Percentiles rank a stretch among this genome's conserved stretches.
Conservation (phyloP, 2,888 invertebrate species). For the Seira sanloemensis region DNA sequence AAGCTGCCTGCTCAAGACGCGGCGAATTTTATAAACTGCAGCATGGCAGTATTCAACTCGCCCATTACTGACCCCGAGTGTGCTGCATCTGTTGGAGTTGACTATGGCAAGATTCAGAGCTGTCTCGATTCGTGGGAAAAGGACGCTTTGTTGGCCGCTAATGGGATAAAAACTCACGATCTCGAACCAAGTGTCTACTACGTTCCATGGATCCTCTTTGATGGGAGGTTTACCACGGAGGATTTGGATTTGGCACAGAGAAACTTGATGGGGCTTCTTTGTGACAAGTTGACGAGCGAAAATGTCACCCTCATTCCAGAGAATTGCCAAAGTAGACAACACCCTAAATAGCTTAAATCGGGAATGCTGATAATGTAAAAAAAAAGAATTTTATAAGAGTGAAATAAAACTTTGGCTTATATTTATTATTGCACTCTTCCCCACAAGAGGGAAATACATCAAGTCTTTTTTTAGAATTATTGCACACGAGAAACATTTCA, state of each 20-base stretch:
- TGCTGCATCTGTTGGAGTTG: conserved; percentile 66
- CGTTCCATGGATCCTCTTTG: conserved; percentile 74
- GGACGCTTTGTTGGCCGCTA: conserved; percentile 68
- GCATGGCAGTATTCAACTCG: conserved; percentile 69
- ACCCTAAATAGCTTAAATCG: neutral
- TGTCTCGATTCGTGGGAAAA: conserved; percentile 72
- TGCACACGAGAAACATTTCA: too few relatives aligned
- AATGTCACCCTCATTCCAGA: conserved; percentile 26
- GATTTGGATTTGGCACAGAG: conserved; percentile 66
- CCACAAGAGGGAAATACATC: neutral
- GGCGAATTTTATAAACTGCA: conserved; percentile 73
- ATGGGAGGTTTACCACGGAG: conserved; percentile 67
- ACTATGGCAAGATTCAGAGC: conserved; percentile 70
- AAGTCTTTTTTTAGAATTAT: neutral
- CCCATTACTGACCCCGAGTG: conserved; percentile 73
- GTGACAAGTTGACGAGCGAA: conserved; percentile 57
- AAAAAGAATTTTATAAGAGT: too few relatives aligned
- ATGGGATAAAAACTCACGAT: conserved; percentile 72
- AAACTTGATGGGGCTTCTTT: conserved; percentile 65
- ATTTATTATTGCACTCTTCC: neutral
- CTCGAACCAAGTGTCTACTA: conserved; percentile 73
- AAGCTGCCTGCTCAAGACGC: conserved; percentile 66
- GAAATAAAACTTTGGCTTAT: too few relatives aligned
- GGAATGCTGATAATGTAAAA: too few relatives aligned
- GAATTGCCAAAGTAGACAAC: neutral